Percentiles rank a stretch among this genome's conserved stretches.
Conservation (phyloP, 1,140 invertebrate genomes). For the Aricia agestis region DNA sequence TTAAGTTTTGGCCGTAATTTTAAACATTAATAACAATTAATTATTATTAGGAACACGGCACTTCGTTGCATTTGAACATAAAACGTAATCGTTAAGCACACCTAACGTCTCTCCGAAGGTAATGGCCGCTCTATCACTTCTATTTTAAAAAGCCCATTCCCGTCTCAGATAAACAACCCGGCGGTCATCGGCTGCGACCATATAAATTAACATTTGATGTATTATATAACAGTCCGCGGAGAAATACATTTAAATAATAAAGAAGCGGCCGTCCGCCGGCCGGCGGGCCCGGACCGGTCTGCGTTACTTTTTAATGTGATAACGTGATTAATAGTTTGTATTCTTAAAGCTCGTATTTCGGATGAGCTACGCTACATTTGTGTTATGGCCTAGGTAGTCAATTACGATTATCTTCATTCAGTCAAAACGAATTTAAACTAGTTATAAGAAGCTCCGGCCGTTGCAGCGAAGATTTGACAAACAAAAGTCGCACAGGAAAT, state of each 20-base stretch:
- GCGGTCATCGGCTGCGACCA: slow-evolving; percentile 54
- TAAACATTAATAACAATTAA: not conserved
- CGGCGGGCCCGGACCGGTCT: slow-evolving; percentile 34
- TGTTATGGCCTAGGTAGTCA: not conserved
- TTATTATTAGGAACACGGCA: not conserved
- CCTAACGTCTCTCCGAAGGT: not conserved
- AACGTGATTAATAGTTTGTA: slow-evolving; percentile 51
- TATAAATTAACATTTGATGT: slow-evolving; percentile 59
- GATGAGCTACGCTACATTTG: not conserved
- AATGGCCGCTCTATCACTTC: not conserved
- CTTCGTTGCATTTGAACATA: not conserved
- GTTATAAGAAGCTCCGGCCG: too few species aligned
- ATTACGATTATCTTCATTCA: too few species aligned
- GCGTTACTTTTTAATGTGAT: slow-evolving; percentile 52
- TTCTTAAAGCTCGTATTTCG: slow-evolving; percentile 39
- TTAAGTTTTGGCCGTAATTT: not conserved
- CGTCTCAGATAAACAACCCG: slow-evolving; percentile 52
- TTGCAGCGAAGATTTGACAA: not conserved
- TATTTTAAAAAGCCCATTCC: slow-evolving; percentile 33
- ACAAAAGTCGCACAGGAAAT: not conserved
- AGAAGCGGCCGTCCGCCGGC: slow-evolving; percentile 33
- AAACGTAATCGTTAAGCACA: not conserved
- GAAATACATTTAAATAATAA: slow-evolving; percentile 52
- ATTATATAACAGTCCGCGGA: slow-evolving; percentile 59
- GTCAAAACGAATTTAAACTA: too few species aligned